Evolutionary conservation across 2,888 invertebrate genomes (phyloP).

Genomic region (Apamea sordens): DNA sequence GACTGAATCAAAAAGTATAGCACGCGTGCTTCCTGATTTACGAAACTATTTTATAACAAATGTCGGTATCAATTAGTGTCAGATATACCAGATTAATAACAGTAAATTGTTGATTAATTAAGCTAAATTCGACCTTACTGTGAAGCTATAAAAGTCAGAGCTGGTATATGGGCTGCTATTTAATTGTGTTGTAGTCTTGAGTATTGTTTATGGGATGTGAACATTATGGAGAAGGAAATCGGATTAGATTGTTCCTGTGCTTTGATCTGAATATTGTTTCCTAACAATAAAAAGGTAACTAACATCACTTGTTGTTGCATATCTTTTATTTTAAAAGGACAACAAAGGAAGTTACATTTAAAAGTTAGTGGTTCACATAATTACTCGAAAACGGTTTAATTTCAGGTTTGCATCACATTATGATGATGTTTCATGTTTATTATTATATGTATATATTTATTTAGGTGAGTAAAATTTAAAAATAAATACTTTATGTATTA

Average conservation of each 20-base stretch:
- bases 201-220: slow-evolving; percentile 53
- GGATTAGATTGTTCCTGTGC: slow-evolving; percentile 78
- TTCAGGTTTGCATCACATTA: neutral
- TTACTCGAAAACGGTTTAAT: neutral
- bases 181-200: slow-evolving; percentile 16
- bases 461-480: no score
- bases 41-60: slow-evolving; percentile 58
- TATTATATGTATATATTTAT: no score
- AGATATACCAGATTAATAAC: slow-evolving; percentile 34
- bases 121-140: slow-evolving; percentile 33
- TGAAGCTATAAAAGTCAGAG: slow-evolving; percentile 8
- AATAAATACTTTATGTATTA: no score
- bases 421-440: no score
- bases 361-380: neutral
- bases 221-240: slow-evolving; percentile 73
- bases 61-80: slow-evolving; percentile 64
- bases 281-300: slow-evolving; percentile 13
- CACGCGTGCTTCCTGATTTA: slow-evolving; percentile 60
- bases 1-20: slow-evolving; percentile 31
- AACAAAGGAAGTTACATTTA: no score
- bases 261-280: slow-evolving; percentile 76
- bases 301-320: neutral
- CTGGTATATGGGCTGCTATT: slow-evolving; percentile 14
- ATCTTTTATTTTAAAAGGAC: neutral
- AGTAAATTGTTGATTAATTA: slow-evolving; percentile 4